phyloP scores from a whole-genome alignment of 1,140 invertebrate genomes.

The Archivesica marissinica region DNA sequence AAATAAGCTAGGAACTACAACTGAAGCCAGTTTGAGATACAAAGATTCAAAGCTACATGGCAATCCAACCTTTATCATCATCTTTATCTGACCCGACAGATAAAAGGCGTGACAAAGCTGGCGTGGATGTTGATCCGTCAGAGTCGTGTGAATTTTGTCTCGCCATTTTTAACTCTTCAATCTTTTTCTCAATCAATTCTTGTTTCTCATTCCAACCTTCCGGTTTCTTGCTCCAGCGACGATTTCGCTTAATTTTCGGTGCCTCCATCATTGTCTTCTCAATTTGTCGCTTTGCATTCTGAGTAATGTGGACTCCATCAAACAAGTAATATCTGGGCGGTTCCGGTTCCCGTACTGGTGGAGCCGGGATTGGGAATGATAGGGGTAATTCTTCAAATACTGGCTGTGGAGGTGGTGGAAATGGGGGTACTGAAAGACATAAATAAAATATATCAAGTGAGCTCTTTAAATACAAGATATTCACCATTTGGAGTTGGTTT shows the following conservation, averaged over 20 bases:
- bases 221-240: slow-evolving; percentile 60
- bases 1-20: no score
- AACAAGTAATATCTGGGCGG: slow-evolving; percentile 87
- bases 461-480: no score
- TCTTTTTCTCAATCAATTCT: slow-evolving; percentile 62
- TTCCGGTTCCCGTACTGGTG: slow-evolving; percentile 75
- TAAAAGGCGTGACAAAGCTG: slow-evolving; percentile 37
- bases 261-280: slow-evolving; percentile 90
- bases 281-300: slow-evolving; percentile 91
- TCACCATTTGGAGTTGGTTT: no score
- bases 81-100: slow-evolving; percentile 52
- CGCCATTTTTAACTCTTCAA: slow-evolving; percentile 58
- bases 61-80: slow-evolving; percentile 43
- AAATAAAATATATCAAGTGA: no score
- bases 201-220: slow-evolving; percentile 51
- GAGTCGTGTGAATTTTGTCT: slow-evolving; percentile 40
- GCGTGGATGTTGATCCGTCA: slow-evolving; percentile 9
- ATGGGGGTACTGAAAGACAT: slow-evolving; percentile 72
- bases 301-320: slow-evolving; percentile 94
- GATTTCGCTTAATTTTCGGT: slow-evolving; percentile 83
- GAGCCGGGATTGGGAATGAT: slow-evolving; percentile 57
- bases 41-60: slow-evolving; percentile 14
- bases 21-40: background rate
- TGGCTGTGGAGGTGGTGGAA: slow-evolving; percentile 71
- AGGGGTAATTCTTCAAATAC: slow-evolving; percentile 27